These are phyloP conservation scores for Drosophila virilis DNA, from an alignment of 1,140 invertebrate species.

Conservation along the genomic window DNA sequence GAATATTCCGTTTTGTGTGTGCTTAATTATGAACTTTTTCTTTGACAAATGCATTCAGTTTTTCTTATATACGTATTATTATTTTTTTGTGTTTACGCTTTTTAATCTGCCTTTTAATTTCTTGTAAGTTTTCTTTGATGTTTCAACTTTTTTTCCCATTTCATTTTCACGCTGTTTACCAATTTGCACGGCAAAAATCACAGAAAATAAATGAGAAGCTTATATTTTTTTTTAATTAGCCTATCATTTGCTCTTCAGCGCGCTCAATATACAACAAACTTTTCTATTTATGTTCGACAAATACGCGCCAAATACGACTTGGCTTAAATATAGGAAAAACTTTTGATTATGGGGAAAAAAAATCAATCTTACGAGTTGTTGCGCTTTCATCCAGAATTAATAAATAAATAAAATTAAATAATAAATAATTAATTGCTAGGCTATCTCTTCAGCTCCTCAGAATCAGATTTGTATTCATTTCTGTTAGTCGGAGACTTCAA, in stretches of 20 bases:
- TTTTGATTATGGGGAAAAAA: too few relatives aligned
- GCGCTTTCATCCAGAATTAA: too few relatives aligned
- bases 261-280: constrained; percentile 18
- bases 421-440: too few relatives aligned
- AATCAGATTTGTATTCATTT: too few relatives aligned
- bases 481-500: too few relatives aligned
- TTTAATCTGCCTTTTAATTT: constrained; percentile 80
- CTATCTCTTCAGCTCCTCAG: too few relatives aligned
- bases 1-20: constrained; percentile 81
- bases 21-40: constrained; percentile 82
- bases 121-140: constrained; percentile 72
- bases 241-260: constrained; percentile 39
- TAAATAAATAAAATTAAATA: too few relatives aligned
- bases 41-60: constrained; percentile 64
- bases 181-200: constrained; percentile 43
- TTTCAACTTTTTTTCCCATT: constrained; percentile 63
- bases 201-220: constrained; percentile 41
- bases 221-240: constrained; percentile 72
- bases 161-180: constrained; percentile 54
- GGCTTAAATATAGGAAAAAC: neutral
- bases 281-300: constrained; percentile 16
- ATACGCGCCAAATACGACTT: neutral
- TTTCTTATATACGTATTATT: constrained; percentile 14
- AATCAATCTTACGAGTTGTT: too few relatives aligned
- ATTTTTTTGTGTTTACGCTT: constrained; percentile 43